phyloP scores from a whole-genome alignment of 2,888 invertebrate genomes.

The Hydrotaea diabolus region DNA sequence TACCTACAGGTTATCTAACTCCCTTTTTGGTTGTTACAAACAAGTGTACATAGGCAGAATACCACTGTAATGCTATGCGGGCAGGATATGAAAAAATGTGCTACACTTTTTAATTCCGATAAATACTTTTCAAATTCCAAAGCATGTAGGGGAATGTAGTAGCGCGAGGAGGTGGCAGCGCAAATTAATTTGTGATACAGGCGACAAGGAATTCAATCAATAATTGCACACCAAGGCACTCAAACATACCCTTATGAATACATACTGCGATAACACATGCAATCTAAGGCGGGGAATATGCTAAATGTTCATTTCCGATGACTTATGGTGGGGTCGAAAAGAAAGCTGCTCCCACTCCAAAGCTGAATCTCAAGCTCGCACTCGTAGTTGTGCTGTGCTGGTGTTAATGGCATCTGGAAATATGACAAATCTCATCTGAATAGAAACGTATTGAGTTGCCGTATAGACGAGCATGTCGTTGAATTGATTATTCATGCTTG shows the following conservation, averaged over 20 bases:
- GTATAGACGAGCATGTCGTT: background rate
- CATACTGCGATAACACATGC: background rate
- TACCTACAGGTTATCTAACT: too few relatives aligned
- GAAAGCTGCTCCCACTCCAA: too few relatives aligned
- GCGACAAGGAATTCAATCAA: slow-evolving; percentile 67
- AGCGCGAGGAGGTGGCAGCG: background rate
- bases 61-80: too few relatives aligned
- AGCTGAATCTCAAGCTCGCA: background rate
- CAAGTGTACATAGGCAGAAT: too few relatives aligned
- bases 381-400: background rate
- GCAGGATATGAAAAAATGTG: background rate
- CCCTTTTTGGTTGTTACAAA: too few relatives aligned
- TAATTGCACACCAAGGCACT: slow-evolving; percentile 49
- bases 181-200: slow-evolving; percentile 55
- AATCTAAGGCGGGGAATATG: background rate
- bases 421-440: slow-evolving; percentile 36
- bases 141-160: background rate
- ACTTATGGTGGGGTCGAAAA: background rate
- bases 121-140: background rate
- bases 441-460: background rate
- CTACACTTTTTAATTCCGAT: background rate
- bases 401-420: slow-evolving; percentile 18
- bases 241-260: background rate
- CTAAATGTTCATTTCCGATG: slow-evolving; percentile 8
- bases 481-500: background rate